Evolutionary conservation across 2,113 vertebrate species (phyloP).

Genomic region (Girardinichthys multiradiatus): DNA sequence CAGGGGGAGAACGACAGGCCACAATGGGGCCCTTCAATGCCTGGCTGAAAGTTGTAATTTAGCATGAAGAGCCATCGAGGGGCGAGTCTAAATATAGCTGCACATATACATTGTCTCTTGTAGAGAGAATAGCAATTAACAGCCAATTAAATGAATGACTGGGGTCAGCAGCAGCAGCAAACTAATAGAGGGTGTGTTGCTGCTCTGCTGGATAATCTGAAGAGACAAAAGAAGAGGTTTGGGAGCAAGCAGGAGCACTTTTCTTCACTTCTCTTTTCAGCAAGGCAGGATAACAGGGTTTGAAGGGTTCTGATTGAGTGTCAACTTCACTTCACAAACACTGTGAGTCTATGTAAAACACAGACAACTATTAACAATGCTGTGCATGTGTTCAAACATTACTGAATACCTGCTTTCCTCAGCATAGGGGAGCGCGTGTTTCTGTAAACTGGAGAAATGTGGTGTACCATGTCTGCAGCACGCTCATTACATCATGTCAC

Average conservation of each 20-base stretch:
- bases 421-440: neutral
- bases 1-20: constrained; percentile 79
- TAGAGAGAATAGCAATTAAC: constrained; percentile 82
- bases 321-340: constrained; percentile 44
- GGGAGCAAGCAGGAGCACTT: constrained; percentile 39
- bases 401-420: neutral
- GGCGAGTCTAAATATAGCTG: constrained; percentile 76
- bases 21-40: constrained; percentile 81
- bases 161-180: constrained; percentile 78
- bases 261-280: constrained; percentile 63
- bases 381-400: constrained; percentile 11
- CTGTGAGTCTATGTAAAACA: constrained; percentile 17
- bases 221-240: constrained; percentile 66
- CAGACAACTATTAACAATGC: constrained; percentile 28
- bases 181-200: constrained; percentile 75
- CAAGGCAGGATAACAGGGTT: constrained; percentile 61
- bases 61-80: constrained; percentile 79
- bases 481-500: constrained; percentile 8
- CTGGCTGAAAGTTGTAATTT: constrained; percentile 82
- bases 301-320: constrained; percentile 61
- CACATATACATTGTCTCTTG: constrained; percentile 79
- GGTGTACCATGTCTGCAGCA: neutral
- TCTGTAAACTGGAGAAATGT: constrained; percentile 2
- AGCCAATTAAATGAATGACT: constrained; percentile 82
- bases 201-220: constrained; percentile 66